A percentile compares a stretch with the other conserved stretches of the same genome.
These are phyloP conservation scores for Griposia aprilina DNA, from an alignment of 2,888 invertebrate species.

Conservation along the genomic window DNA sequence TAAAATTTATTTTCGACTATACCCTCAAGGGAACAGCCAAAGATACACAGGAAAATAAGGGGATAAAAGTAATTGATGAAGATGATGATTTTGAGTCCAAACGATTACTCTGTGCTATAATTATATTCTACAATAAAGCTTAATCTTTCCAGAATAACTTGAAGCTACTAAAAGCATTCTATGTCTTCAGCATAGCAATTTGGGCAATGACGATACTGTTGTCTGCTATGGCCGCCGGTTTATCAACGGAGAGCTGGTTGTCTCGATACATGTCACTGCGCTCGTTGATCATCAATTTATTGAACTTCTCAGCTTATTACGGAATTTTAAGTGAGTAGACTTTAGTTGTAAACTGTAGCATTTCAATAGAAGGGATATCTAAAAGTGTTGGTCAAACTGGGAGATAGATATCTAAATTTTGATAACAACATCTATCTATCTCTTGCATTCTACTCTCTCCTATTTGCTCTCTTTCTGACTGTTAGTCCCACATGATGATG, in stretches of 20 bases:
- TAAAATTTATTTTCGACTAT: too few relatives aligned
- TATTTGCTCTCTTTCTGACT: neutral
- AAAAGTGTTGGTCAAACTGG: neutral
- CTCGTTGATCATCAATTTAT: constrained; percentile 9
- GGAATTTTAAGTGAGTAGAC: constrained; percentile 27
- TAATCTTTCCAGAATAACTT: constrained; percentile 62
- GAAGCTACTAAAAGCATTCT: constrained; percentile 49
- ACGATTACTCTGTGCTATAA: too few relatives aligned
- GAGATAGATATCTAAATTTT: neutral
- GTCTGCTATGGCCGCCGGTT: constrained; percentile 17
- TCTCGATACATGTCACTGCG: constrained; percentile 12
- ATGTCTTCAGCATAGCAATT: constrained; percentile 47
- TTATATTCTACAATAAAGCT: neutral
- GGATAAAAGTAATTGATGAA: neutral
- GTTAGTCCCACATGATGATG: neutral
- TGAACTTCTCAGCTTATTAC: constrained; percentile 36
- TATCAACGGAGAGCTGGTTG: constrained; percentile 30
- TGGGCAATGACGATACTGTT: constrained; percentile 28
- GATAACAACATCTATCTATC: too few relatives aligned
- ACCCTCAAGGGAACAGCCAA: too few relatives aligned
- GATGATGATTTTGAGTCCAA: neutral
- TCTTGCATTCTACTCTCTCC: neutral
- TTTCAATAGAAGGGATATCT: neutral
- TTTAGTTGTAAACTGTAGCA: neutral
- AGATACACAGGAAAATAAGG: too few relatives aligned